These are phyloP conservation scores for Epizoanthus scotinus DNA, from an alignment of 92 coral and sea anemone genomes.

Conservation along the genomic window DNA sequence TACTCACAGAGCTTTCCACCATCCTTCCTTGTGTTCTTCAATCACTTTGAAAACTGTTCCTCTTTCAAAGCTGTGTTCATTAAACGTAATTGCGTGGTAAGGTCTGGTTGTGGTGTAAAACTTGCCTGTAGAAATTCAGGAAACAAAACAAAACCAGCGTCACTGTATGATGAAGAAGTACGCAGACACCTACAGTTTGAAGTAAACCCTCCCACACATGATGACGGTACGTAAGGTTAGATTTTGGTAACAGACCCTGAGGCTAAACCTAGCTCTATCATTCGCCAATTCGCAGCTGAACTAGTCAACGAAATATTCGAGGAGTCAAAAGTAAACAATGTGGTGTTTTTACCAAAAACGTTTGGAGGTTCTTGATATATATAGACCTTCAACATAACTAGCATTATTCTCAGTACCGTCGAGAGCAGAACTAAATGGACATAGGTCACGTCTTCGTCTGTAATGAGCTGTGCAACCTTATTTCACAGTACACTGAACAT, in stretches of 20 bases:
- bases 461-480: neutral
- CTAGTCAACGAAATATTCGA: too few species aligned
- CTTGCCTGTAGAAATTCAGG: neutral
- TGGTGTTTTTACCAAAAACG: neutral
- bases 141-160: neutral
- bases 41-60: slow-evolving; percentile 7
- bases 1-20: slow-evolving; percentile 35
- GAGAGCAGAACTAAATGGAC: neutral
- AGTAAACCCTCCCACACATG: too few species aligned
- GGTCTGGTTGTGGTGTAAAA: neutral
- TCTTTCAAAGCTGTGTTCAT: slow-evolving; percentile 25
- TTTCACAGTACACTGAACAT: neutral
- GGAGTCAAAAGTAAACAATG: neutral
- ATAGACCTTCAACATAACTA: too few species aligned
- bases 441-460: too few species aligned
- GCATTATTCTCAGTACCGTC: too few species aligned
- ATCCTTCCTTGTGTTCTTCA: slow-evolving; percentile 16
- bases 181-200: neutral
- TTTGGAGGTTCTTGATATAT: too few species aligned
- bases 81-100: slow-evolving; percentile 20
- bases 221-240: too few species aligned
- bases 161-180: neutral
- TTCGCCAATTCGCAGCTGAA: too few species aligned
- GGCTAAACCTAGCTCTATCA: too few species aligned
- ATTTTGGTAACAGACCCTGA: too few species aligned